A percentile compares a stretch with the other conserved stretches of the same genome.
Evolutionary conservation across 2,113 vertebrate genomes (phyloP).

Genomic region (Brachypodius melanocephalos): DNA sequence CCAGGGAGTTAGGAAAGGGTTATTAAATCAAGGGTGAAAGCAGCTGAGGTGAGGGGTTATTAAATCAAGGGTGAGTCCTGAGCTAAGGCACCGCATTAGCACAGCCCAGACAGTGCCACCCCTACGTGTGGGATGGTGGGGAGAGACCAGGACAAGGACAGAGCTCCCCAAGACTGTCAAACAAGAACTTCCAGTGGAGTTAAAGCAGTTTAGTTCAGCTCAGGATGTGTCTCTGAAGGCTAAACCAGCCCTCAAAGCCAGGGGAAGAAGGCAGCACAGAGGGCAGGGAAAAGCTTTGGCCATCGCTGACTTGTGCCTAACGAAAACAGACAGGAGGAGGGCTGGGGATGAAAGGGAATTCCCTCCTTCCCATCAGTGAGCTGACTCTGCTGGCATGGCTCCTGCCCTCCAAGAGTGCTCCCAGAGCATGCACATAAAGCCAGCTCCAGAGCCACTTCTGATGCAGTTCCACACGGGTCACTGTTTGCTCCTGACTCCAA

Average conservation of each 20-base stretch:
- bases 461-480: background rate
- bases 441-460: background rate
- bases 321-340: background rate
- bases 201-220: background rate
- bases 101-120: background rate
- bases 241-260: background rate
- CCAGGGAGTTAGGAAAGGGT: background rate
- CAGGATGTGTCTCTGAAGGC: background rate
- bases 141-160: background rate
- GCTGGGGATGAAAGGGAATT: background rate
- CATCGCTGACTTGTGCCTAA: background rate
- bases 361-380: background rate
- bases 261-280: background rate
- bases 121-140: fast-evolving
- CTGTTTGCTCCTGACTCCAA: background rate
- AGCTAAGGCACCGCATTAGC: background rate
- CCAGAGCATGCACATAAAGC: background rate
- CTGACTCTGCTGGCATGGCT: background rate
- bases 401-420: background rate
- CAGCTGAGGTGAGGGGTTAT: background rate
- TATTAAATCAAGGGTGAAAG: background rate
- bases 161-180: background rate
- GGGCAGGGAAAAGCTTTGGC: background rate
- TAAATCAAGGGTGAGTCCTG: background rate
- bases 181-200: background rate